Percentiles rank a stretch among this genome's conserved stretches.
These are phyloP conservation scores for Melanotaenia maccullochi DNA, from an alignment of 2,797 vertebrate genomes.

Conservation along the genomic window DNA sequence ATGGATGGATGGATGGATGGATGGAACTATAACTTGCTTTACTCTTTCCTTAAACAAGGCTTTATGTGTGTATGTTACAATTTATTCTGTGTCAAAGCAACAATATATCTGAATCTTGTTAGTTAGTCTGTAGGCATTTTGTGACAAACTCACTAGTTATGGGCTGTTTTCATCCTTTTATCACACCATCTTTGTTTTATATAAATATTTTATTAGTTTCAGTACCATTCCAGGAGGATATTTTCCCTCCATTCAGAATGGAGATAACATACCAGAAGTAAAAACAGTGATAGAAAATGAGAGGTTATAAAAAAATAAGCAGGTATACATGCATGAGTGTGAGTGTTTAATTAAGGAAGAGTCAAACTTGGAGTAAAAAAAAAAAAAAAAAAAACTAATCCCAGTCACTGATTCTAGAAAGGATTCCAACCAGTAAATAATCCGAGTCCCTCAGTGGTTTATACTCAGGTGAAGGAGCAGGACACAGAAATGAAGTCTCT, in stretches of 20 bases:
- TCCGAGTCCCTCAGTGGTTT: conserved; percentile 51
- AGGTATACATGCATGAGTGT: conserved; percentile 46
- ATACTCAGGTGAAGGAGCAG: conserved; percentile 24
- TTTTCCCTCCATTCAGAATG: conserved; percentile 29
- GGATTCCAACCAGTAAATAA: conserved; percentile 56
- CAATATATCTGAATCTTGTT: no score
- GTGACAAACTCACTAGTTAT: background rate
- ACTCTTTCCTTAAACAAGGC: background rate
- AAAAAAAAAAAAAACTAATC: conserved; percentile 50
- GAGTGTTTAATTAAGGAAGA: conserved; percentile 46
- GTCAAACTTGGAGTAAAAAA: conserved; percentile 57
- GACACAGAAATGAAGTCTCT: conserved; percentile 21
- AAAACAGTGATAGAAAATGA: conserved; percentile 67
- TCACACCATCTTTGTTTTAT: conserved; percentile 43
- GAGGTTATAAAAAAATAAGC: conserved; percentile 72
- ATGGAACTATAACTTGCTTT: background rate
- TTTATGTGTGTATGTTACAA: conserved; percentile 32
- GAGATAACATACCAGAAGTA: conserved; percentile 64
- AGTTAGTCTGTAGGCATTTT: background rate
- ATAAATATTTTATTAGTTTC: conserved; percentile 80
- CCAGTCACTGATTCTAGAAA: conserved; percentile 52
- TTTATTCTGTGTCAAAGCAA: background rate
- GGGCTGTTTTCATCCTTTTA: conserved; percentile 10
- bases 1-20: no score
- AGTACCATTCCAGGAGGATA: conserved; percentile 51